Conservation (phyloP, 30 jellyfish, hydroid and myxozoan species). For the Pelagia noctiluca region DNA sequence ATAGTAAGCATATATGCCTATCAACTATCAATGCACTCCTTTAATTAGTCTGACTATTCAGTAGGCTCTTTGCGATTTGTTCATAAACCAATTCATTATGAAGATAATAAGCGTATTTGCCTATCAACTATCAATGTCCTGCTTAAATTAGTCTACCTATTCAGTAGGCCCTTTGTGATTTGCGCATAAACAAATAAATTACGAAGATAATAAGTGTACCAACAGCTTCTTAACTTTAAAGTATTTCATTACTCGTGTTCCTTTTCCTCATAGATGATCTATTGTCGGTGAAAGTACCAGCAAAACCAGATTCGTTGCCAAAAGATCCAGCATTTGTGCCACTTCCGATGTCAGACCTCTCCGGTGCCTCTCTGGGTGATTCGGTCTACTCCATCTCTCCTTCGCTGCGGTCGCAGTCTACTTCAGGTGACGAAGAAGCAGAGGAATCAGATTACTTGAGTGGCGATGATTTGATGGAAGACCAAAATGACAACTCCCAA, state of each 20-base stretch:
- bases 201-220: no score
- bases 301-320: conserved; percentile 58
- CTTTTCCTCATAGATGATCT: conserved; percentile 11
- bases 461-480: conserved; percentile 69
- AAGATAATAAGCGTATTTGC: no score
- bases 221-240: no score
- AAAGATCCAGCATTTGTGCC: conserved; percentile 66
- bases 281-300: not conserved
- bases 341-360: conserved; percentile 51
- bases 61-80: no score
- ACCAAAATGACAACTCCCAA: conserved; percentile 50
- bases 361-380: conserved; percentile 68
- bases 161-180: no score
- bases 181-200: no score
- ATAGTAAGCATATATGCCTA: no score
- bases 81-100: no score
- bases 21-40: no score
- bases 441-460: conserved; percentile 58
- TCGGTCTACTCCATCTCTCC: conserved; percentile 69
- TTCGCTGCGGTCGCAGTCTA: conserved; percentile 41
- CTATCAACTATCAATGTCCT: no score
- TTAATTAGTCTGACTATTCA: no score
- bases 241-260: not conserved
- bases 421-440: conserved; percentile 81
- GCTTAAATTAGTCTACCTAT: no score